Percentiles rank a stretch among this genome's conserved stretches.
Evolutionary conservation across 2,797 vertebrate species (phyloP).

Genomic region (Micromesistius poutassou): DNA sequence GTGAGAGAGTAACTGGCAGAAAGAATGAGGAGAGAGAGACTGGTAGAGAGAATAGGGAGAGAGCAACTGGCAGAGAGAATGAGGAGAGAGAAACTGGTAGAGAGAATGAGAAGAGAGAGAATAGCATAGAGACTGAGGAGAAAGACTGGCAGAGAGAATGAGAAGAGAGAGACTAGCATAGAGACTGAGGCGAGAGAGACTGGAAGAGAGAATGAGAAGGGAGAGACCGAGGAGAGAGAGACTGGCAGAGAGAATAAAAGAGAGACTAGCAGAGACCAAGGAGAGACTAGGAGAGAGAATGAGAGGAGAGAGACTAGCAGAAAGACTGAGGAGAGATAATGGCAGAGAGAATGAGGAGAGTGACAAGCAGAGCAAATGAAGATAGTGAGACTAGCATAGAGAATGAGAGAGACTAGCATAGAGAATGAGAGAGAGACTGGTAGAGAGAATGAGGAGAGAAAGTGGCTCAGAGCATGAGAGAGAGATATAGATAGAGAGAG

Average conservation of each 20-base stretch:
- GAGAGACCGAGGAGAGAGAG: too few species aligned
- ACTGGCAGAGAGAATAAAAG: too few species aligned
- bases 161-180: not conserved
- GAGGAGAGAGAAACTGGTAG: not conserved
- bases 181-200: too few species aligned
- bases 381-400: constrained; percentile 12
- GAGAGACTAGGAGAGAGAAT: too few species aligned
- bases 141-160: not conserved
- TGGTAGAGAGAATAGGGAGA: not conserved
- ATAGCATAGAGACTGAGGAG: not conserved
- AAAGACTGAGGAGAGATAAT: not conserved
- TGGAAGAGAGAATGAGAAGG: too few species aligned
- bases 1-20: not conserved
- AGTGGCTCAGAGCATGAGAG: not conserved
- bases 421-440: not conserved
- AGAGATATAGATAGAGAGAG: not conserved
- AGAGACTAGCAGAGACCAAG: too few species aligned
- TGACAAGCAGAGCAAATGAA: constrained; percentile 1
- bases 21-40: not conserved
- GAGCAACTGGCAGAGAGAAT: not conserved
- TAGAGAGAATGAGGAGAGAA: not conserved
- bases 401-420: not conserved
- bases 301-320: not conserved
- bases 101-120: constrained; percentile 28
- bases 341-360: not conserved